Evolutionary conservation across 2,113 vertebrate genomes (phyloP).

Genomic region (Boleophthalmus pectinirostris): DNA sequence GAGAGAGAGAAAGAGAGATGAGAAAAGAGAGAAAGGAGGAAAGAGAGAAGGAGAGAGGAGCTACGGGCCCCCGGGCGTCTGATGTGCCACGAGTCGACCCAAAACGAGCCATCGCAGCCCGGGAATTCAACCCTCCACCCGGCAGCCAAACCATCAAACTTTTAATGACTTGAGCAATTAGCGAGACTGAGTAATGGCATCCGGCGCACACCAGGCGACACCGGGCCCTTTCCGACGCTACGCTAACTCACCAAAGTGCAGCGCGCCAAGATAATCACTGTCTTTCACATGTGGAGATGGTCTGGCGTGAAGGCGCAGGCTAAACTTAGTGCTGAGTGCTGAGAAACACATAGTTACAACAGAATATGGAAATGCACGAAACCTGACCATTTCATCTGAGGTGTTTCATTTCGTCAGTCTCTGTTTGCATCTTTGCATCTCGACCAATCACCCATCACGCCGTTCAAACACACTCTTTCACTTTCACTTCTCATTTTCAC

Average conservation of each 20-base stretch:
- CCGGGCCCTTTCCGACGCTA: slow-evolving; percentile 20
- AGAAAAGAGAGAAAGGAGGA: background rate
- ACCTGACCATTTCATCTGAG: background rate
- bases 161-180: slow-evolving; percentile 84
- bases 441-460: no score
- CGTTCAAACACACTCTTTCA: no score
- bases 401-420: background rate
- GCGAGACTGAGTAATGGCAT: slow-evolving; percentile 78
- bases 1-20: slow-evolving; percentile 41
- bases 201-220: slow-evolving; percentile 54
- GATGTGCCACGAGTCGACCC: slow-evolving; percentile 61
- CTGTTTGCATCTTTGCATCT: no score
- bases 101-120: slow-evolving; percentile 75
- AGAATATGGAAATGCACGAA: background rate
- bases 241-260: slow-evolving; percentile 44
- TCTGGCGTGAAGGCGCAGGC: background rate
- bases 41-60: slow-evolving; percentile 37
- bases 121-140: slow-evolving; percentile 74
- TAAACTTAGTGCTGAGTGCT: slow-evolving; percentile 19
- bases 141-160: slow-evolving; percentile 80
- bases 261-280: slow-evolving; percentile 21
- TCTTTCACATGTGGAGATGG: slow-evolving; percentile 3
- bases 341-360: slow-evolving; percentile 20
- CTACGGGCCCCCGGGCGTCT: slow-evolving; percentile 59
- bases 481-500: no score